A percentile compares a stretch with the other conserved stretches of the same genome.
Conservation (phyloP, 2,888 invertebrate genomes). For the Watsonalla binaria region DNA sequence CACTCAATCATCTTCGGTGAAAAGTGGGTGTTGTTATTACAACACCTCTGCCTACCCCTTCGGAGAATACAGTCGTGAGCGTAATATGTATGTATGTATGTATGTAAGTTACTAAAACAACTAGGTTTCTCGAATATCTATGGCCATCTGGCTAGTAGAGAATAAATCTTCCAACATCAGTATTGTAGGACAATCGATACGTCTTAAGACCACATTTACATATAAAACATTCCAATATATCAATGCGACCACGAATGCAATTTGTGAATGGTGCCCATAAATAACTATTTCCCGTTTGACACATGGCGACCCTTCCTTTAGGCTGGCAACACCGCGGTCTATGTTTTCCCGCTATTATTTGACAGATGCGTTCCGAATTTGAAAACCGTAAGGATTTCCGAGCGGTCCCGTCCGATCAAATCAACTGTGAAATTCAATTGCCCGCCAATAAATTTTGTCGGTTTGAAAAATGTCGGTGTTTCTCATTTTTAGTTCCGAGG, state of each 20-base stretch:
- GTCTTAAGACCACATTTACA: constrained; percentile 70
- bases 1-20: no score
- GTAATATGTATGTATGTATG: no score
- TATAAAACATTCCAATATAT: constrained; percentile 77
- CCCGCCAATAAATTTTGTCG: constrained; percentile 59
- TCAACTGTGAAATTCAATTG: constrained; percentile 78
- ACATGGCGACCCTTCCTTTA: constrained; percentile 63
- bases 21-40: no score
- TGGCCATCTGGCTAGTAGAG: constrained; percentile 3
- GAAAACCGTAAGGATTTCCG: constrained; percentile 62
- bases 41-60: no score
- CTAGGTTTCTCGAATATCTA: no score
- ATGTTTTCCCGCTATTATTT: constrained; percentile 68
- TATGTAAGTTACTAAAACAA: no score
- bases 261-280: constrained; percentile 75
- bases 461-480: constrained; percentile 58
- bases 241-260: constrained; percentile 76
- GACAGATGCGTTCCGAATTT: constrained; percentile 68
- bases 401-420: constrained; percentile 44
- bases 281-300: constrained; percentile 76
- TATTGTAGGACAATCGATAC: constrained; percentile 67
- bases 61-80: no score
- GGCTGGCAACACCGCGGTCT: constrained; percentile 51
- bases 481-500: constrained; percentile 30
- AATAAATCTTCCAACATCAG: constrained; percentile 63